Base-by-base conservation (phyloP, 2,113 vertebrate genomes). In the Suncus etruscus region DNA sequence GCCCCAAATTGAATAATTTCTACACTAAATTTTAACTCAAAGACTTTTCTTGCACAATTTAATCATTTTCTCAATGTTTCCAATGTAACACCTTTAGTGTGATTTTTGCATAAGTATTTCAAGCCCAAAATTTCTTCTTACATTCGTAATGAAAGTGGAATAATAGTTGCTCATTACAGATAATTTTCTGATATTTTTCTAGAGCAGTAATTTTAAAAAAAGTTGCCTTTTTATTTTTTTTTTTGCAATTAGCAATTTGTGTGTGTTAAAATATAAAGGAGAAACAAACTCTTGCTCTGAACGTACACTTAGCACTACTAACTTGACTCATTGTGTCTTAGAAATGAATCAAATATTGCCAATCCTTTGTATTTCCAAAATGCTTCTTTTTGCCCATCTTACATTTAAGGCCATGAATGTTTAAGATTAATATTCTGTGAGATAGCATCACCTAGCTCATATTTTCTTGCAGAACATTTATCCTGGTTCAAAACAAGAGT, bases 401-500 rank as follows among this genome's bases (percentile, higher is more conserved):
- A 27, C 16, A 31, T 58, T 76, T 76, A 86, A 86, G 31, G 7
- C 50, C 54, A 16, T 1, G 18, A 47, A 7, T 24, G 10, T 16
- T 39, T 39, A 31, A 70, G n/a, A 15, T 83, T 66, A 76, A n/a
- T 31, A 48, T 25, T 54, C 78, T 78, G 50, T 74, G 87, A 91
- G 32, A 20, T 25, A 48, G 27, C 20, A n/a, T 11, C 27, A 6
- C 51, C 24, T 8, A 15, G 24, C n/a, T 89, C 54, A 76, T 68
- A 27, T 32, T 91, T 58, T 31, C 39, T 84, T 69, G 74, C 0
- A 65, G 27, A 84, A 81, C 15, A 65, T 70, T 25, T 83, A 74
- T 65, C 86, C 39, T 85, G 31, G 22, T 65, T 87, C 48, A 70
- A 68, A 89, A 74, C 3, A 24, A 58, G 77, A 86, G 47, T 68